Conservation (phyloP, 2,113 vertebrate genomes). For the Anhinga anhinga region DNA sequence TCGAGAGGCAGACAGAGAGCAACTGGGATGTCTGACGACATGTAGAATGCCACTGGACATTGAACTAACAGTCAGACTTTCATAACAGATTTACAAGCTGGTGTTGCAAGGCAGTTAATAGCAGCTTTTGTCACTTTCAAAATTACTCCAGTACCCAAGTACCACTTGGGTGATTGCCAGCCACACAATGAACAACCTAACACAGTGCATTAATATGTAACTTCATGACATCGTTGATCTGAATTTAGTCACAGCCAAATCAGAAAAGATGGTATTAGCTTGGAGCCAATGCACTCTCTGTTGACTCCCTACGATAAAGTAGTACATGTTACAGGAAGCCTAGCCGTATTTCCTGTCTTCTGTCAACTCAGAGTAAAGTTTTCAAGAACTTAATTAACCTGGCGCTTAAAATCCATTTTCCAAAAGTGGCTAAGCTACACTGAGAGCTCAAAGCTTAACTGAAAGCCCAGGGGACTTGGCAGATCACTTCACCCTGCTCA, state of each 20-base stretch:
- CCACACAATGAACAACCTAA: background rate
- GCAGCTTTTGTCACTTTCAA: background rate
- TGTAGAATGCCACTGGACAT: background rate
- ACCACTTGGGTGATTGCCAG: background rate
- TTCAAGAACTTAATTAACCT: background rate
- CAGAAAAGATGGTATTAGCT: background rate
- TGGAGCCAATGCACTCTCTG: background rate
- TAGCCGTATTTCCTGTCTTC: background rate
- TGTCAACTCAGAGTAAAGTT: background rate
- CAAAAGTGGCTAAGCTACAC: background rate
- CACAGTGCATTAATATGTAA: background rate
- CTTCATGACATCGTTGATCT: background rate
- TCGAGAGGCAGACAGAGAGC: background rate
- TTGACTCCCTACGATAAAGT: background rate
- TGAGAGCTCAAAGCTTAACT: background rate
- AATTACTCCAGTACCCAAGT: background rate
- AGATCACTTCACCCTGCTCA: background rate
- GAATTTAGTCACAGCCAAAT: background rate
- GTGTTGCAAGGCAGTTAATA: background rate
- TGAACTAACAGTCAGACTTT: background rate
- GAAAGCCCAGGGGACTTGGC: background rate
- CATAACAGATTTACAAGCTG: background rate
- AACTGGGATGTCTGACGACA: background rate
- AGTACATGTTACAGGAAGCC: background rate
- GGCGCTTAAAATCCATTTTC: background rate